Percentiles rank a stretch among this genome's conserved stretches.
Conservation (phyloP, 2,113 vertebrate genomes). For the Picathartes gymnocephalus region DNA sequence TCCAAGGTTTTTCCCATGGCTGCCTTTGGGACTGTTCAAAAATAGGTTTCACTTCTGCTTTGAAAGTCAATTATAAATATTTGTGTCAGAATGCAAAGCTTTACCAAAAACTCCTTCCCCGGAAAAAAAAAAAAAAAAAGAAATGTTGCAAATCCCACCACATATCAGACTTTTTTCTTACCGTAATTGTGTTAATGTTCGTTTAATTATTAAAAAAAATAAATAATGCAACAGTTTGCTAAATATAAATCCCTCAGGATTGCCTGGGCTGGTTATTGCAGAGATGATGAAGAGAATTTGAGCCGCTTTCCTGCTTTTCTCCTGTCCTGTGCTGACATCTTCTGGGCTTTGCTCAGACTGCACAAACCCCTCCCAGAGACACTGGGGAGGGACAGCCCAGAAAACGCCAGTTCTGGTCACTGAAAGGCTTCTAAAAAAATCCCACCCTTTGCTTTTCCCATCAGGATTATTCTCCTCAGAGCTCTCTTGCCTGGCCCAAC, state of each 20-base stretch:
- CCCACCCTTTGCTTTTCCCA: background rate
- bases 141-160: background rate
- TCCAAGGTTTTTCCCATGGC: slow-evolving; percentile 40
- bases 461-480: background rate
- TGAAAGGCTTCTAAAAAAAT: background rate
- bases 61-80: background rate
- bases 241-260: background rate
- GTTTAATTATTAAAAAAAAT: background rate
- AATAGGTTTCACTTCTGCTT: background rate
- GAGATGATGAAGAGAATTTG: background rate
- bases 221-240: background rate
- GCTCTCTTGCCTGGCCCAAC: background rate
- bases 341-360: background rate
- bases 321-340: slow-evolving; percentile 37
- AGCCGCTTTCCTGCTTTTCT: background rate
- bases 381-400: background rate
- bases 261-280: background rate
- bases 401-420: background rate
- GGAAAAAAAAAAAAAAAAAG: background rate
- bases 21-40: background rate
- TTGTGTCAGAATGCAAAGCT: background rate
- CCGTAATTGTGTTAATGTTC: background rate
- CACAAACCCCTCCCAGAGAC: background rate
- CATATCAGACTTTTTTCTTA: background rate
- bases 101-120: background rate